These are phyloP conservation scores for Conomelus anceps DNA, from an alignment of 2,888 invertebrate species.

Conservation along the genomic window DNA sequence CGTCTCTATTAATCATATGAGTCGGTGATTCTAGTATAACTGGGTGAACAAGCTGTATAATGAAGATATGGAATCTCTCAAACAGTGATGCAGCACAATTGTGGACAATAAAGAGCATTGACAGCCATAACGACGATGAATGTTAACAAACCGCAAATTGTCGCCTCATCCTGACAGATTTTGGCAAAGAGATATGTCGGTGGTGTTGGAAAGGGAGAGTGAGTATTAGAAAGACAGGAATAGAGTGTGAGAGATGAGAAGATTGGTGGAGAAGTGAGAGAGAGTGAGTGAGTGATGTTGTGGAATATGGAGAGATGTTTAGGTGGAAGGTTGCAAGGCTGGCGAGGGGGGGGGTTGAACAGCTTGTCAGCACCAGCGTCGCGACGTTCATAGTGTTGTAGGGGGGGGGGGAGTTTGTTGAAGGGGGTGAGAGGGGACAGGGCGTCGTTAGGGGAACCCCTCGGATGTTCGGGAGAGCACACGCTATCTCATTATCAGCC, in stretches of 20 bases:
- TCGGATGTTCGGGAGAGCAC: neutral
- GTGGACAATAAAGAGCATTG: neutral
- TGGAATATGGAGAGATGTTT: neutral
- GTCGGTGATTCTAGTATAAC: neutral
- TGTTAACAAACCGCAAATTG: neutral
- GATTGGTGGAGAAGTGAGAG: neutral
- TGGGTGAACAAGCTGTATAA: neutral
- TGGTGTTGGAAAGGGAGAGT: slow-evolving; percentile 16
- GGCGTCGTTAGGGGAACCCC: neutral
- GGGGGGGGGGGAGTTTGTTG: too few species aligned
- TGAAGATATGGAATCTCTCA: neutral
- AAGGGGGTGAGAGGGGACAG: too few species aligned
- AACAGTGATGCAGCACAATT: neutral
- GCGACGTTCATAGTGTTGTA: neutral
- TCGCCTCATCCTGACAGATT: slow-evolving; percentile 17
- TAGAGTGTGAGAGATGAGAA: slow-evolving; percentile 5
- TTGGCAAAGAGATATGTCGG: neutral
- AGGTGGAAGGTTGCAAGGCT: neutral
- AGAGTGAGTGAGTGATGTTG: slow-evolving; percentile 1
- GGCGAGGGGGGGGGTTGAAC: neutral
- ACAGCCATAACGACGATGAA: neutral
- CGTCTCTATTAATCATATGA: neutral
- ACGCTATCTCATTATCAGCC: neutral
- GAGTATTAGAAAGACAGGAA: slow-evolving; percentile 19
- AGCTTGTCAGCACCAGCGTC: neutral